These are phyloP conservation scores for Ceratitis capitata DNA, from an alignment of 1,140 invertebrate genomes.

Conservation along the genomic window DNA sequence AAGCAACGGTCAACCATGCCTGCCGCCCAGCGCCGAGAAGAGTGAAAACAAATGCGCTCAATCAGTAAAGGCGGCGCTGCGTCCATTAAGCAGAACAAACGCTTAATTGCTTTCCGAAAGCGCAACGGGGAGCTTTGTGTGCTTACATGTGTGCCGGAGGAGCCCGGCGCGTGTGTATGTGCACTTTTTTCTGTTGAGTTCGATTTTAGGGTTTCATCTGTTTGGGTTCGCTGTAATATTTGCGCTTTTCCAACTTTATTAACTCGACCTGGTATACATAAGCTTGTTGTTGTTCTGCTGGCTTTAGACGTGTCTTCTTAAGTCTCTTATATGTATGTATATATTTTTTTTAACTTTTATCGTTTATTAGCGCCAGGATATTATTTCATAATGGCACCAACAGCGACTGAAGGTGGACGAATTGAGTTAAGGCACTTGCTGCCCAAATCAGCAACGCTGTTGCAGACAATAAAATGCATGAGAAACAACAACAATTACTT, in stretches of 20 bases:
- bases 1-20: background rate
- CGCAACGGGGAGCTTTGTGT: conserved; percentile 49
- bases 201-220: conserved; percentile 11
- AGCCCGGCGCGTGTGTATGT: background rate
- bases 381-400: conserved; percentile 24
- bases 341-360: background rate
- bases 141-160: background rate
- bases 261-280: background rate
- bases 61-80: conserved; percentile 64
- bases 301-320: too few relatives aligned
- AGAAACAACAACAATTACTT: background rate
- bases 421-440: background rate
- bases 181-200: background rate
- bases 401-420: background rate
- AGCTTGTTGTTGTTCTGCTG: background rate
- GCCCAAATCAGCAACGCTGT: background rate
- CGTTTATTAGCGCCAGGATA: conserved; percentile 35
- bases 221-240: background rate
- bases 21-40: background rate
- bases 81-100: conserved; percentile 65
- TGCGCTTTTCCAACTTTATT: background rate
- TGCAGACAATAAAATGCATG: background rate
- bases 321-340: too few relatives aligned
- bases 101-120: conserved; percentile 63
- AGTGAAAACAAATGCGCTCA: conserved; percentile 61